Conservation (phyloP, 2,888 invertebrate genomes). For the Drosophila fulvimacula region DNA sequence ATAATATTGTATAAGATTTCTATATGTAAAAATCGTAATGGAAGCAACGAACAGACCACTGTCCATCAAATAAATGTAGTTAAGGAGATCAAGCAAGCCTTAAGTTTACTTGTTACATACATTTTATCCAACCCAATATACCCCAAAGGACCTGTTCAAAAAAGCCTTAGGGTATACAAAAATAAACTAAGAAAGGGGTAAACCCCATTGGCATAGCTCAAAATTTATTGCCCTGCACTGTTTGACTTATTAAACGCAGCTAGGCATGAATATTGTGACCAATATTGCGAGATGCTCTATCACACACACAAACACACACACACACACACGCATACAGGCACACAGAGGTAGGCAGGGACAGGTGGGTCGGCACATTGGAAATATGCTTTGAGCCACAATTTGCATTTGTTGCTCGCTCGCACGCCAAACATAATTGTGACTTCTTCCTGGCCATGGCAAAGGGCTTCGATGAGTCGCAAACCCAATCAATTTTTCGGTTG, state of each 20-base stretch:
- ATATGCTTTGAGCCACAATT: slow-evolving; percentile 55
- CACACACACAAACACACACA: slow-evolving; percentile 18
- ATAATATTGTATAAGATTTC: no score
- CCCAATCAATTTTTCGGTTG: slow-evolving; percentile 82
- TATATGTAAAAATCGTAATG: no score
- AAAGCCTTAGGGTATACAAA: slow-evolving; percentile 28
- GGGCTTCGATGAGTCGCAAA: slow-evolving; percentile 50
- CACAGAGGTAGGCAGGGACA: not conserved
- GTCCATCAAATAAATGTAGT: no score
- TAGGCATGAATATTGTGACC: slow-evolving; percentile 57
- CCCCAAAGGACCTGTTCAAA: not conserved
- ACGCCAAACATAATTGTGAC: slow-evolving; percentile 76
- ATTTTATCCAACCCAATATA: not conserved
- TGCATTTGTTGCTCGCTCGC: slow-evolving; percentile 78
- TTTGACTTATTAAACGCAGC: slow-evolving; percentile 71
- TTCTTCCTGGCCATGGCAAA: slow-evolving; percentile 31
- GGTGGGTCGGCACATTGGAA: slow-evolving; percentile 1
- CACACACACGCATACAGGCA: slow-evolving; percentile 5
- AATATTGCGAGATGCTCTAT: slow-evolving; percentile 47
- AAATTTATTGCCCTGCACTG: slow-evolving; percentile 57
- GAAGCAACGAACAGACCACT: no score
- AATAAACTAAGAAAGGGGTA: slow-evolving; percentile 52
- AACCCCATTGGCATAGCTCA: slow-evolving; percentile 47
- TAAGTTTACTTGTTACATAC: no score
- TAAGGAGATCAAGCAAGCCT: no score